Conservation (phyloP, 2,113 vertebrate species). For the Gadus macrocephalus region DNA sequence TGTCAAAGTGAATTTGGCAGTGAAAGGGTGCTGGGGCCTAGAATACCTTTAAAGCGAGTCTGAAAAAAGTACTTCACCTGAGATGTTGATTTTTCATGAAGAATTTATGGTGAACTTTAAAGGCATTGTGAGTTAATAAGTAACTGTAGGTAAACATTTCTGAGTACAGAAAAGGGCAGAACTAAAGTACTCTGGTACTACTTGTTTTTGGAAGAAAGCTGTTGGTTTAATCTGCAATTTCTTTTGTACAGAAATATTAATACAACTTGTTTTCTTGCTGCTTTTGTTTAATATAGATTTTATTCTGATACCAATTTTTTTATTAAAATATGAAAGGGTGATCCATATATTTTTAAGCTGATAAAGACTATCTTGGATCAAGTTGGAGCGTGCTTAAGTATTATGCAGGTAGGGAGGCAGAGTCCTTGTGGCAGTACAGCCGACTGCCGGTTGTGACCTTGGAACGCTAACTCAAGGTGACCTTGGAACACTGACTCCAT, state of each 20-base stretch:
- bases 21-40: constrained; percentile 13
- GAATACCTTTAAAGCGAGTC: constrained; percentile 16
- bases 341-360: too few species aligned
- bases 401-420: too few species aligned
- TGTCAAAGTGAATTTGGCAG: neutral
- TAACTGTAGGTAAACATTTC: constrained; percentile 64
- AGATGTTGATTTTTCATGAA: constrained; percentile 13
- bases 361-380: too few species aligned
- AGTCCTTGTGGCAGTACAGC: too few species aligned
- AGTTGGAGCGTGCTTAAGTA: too few species aligned
- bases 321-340: neutral
- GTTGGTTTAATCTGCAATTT: too few species aligned
- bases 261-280: neutral
- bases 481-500: too few species aligned
- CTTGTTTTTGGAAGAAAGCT: too few species aligned
- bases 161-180: constrained; percentile 42
- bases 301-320: constrained; percentile 22
- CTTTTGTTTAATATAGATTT: neutral
- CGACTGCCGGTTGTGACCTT: too few species aligned
- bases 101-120: constrained; percentile 37
- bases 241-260: neutral
- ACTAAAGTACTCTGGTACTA: constrained; percentile 35
- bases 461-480: too few species aligned
- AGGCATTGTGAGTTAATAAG: constrained; percentile 66
- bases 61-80: constrained; percentile 29